These are phyloP conservation scores for Crocodylus rhombifer DNA, from an alignment of 2,797 vertebrate species.

Conservation along the genomic window DNA sequence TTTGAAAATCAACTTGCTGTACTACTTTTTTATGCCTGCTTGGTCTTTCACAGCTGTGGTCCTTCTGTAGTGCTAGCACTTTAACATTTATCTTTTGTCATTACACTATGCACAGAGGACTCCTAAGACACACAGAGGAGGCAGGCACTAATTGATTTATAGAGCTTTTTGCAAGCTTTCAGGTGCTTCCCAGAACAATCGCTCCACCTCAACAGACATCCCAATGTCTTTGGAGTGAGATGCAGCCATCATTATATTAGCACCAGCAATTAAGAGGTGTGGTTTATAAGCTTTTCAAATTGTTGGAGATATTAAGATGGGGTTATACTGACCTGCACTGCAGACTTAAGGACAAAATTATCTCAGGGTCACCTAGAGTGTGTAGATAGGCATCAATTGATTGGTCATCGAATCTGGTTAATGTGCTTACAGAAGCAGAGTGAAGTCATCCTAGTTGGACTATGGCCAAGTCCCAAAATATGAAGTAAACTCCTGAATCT, in stretches of 20 bases:
- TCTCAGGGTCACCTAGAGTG: neutral
- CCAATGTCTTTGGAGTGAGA: neutral
- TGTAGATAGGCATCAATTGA: neutral
- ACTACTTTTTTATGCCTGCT: neutral
- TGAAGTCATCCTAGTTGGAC: neutral
- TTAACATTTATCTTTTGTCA: neutral
- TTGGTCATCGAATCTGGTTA: neutral
- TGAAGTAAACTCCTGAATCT: constrained; percentile 26
- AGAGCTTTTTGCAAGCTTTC: neutral
- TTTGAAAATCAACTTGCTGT: neutral
- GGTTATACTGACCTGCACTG: neutral
- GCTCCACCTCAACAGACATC: fast-evolving
- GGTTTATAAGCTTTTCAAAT: neutral
- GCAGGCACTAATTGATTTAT: neutral
- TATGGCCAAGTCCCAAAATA: neutral
- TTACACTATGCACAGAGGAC: neutral
- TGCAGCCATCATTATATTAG: fast-evolving
- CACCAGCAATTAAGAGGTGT: neutral
- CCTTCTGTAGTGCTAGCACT: neutral
- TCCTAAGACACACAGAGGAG: neutral
- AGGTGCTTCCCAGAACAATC: neutral
- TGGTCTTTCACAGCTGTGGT: neutral
- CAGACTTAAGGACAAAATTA: neutral
- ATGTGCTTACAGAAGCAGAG: neutral
- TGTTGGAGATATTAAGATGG: neutral